These are phyloP conservation scores for Scleropages formosus DNA, from an alignment of 2,797 vertebrate species.

Conservation along the genomic window DNA sequence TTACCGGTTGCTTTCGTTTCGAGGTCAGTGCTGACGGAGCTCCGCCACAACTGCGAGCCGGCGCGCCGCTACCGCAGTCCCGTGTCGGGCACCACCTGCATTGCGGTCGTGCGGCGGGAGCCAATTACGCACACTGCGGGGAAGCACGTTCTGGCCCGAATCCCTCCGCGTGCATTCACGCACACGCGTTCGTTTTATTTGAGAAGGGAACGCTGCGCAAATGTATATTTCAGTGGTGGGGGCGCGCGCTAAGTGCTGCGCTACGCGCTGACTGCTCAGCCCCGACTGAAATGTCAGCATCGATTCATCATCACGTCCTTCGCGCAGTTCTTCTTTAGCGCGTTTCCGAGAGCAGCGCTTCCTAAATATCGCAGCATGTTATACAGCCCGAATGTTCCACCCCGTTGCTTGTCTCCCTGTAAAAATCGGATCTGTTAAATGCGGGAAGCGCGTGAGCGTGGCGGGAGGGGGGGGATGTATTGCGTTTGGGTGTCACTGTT, in stretches of 20 bases:
- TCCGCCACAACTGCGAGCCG: constrained; percentile 37
- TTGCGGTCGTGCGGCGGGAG: constrained; percentile 66
- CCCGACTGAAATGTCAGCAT: no score
- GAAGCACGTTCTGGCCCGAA: constrained; percentile 30
- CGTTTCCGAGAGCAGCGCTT: constrained; percentile 27
- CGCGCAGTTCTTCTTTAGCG: background rate
- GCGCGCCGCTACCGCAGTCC: constrained; percentile 46
- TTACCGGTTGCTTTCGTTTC: constrained; percentile 26
- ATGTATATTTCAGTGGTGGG: background rate
- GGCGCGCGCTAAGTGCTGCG: background rate
- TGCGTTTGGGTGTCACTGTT: background rate
- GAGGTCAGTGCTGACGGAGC: constrained; percentile 31
- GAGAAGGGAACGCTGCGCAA: background rate
- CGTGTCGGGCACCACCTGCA: constrained; percentile 60
- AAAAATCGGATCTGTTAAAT: constrained; percentile 2
- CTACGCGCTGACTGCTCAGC: background rate
- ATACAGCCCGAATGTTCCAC: background rate
- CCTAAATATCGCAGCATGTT: constrained; percentile 7
- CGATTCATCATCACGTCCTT: no score
- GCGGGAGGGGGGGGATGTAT: no score
- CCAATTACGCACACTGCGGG: constrained; percentile 44
- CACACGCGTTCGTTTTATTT: background rate
- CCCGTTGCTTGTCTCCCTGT: background rate
- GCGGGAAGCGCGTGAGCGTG: background rate
- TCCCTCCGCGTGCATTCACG: background rate